These are phyloP conservation scores for Serinus canaria DNA, from an alignment of 2,113 vertebrate species.

Conservation along the genomic window DNA sequence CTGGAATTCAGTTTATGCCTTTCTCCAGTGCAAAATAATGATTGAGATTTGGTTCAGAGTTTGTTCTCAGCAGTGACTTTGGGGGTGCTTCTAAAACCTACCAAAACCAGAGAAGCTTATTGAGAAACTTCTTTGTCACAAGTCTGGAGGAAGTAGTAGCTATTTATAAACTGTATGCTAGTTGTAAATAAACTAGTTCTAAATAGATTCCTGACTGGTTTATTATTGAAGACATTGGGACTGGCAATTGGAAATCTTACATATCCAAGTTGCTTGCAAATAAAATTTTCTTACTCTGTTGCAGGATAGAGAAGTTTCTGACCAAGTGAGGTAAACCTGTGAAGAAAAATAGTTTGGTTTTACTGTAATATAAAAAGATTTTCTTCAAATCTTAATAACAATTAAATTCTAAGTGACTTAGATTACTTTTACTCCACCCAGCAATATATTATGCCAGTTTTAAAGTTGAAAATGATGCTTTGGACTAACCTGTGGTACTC, in stretches of 20 bases:
- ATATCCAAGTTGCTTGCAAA: not conserved
- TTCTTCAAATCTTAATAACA: not conserved
- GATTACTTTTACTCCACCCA: not conserved
- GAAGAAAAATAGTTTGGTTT: not conserved
- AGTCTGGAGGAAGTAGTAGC: not conserved
- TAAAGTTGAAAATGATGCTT: not conserved
- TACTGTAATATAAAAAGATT: not conserved
- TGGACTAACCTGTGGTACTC: not conserved
- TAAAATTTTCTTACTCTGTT: not conserved
- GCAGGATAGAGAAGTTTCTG: not conserved
- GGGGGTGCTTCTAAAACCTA: not conserved
- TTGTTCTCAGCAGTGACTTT: not conserved
- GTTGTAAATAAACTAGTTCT: constrained; percentile 24
- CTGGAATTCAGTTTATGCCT: not conserved
- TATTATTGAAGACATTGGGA: not conserved
- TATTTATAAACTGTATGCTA: not conserved
- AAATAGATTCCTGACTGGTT: constrained; percentile 5
- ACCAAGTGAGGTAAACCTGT: not conserved
- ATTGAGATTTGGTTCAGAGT: not conserved
- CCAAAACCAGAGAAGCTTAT: not conserved
- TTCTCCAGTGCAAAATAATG: not conserved
- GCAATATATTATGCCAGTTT: not conserved
- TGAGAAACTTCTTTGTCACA: not conserved
- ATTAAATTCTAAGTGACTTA: not conserved
- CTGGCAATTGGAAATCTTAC: not conserved